Evolutionary conservation across 2,113 vertebrate genomes (phyloP), one percentile per base, ranked within the genome.

Genomic region (Zootoca vivipara): DNA sequence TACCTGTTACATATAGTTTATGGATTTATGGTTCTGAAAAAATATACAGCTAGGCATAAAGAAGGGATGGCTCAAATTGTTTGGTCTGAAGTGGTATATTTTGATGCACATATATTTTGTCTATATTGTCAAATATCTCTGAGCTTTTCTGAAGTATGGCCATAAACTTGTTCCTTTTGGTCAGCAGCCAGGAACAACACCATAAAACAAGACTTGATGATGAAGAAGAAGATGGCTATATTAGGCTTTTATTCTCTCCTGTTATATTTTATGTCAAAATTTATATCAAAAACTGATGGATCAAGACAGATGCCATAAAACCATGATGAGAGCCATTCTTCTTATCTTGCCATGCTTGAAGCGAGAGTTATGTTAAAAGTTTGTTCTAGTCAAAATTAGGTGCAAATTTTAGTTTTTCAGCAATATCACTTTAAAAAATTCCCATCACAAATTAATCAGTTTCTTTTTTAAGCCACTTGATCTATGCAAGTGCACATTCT

Each of bases 191-290:
- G 15, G 56, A 89, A 64, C 4, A 86, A 46, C 22, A 1, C 30
- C 56, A 38, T 64, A 80, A 89, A 82, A 16, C 52, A 70, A 40
- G 79, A 35, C 65, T 40, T 91, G 52, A 52, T 75, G 30, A 73
- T 86, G 40, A 58, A 15, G 8, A 80, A 75, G 77, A 62, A 82
- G 86, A 82, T 67, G 35, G 38, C 38, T 4, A 30, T 46, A 56
- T 33, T 85, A 69, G 1, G 82, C 20, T 91, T 65, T 74, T 84
- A 70, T 85, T 78, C 15, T 24, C 8, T 78, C 33, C 5, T 93
- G 65, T 12, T 87, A 65, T 73, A 56, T 82, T 87, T 89, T 83
- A 72, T 85, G 84, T 78, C 30, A 15, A 73, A 89, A 72, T 91
- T 62, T 82, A 87, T 90, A 91, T 89, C 89, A 70, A 40, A 78